Evolutionary conservation across 1,140 invertebrate genomes (phyloP).

Genomic region (Uloborus diversus): DNA sequence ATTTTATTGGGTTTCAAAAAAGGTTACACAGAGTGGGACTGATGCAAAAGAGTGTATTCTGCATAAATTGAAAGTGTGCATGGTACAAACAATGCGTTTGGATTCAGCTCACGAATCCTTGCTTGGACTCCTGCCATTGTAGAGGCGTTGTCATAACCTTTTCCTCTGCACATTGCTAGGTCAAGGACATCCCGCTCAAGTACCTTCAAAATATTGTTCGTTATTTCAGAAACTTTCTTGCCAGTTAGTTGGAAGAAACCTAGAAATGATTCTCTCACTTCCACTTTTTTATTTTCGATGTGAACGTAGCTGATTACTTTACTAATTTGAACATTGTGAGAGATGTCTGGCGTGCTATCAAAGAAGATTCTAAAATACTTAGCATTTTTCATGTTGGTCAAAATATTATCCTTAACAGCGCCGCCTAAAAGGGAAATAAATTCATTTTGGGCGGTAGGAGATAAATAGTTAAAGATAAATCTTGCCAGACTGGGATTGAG

Average conservation of each 20-base stretch:
- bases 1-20: not conserved
- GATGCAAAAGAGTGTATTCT: slow-evolving; percentile 4
- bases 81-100: not conserved
- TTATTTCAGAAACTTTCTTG: slow-evolving; percentile 28
- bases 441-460: not conserved
- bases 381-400: too few species aligned
- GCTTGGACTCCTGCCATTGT: slow-evolving; percentile 52
- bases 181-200: slow-evolving; percentile 36
- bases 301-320: slow-evolving; percentile 59
- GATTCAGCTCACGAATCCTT: not conserved
- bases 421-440: not conserved
- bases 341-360: slow-evolving; percentile 65
- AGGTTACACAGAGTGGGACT: not conserved
- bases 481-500: too few species aligned
- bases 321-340: slow-evolving; percentile 64
- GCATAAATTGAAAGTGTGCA: not conserved
- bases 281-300: slow-evolving; percentile 19
- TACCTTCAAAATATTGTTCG: not conserved
- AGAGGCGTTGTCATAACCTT: slow-evolving; percentile 58
- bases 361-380: slow-evolving; percentile 63
- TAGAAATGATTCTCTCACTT: slow-evolving; percentile 21
- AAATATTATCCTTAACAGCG: too few species aligned
- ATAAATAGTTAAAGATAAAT: too few species aligned
- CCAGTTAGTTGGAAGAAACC: not conserved
- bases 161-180: slow-evolving; percentile 49